Base-by-base conservation (phyloP, 30 jellyfish, hydroid and myxozoan genomes). In the Cassiopea xamachana region DNA sequence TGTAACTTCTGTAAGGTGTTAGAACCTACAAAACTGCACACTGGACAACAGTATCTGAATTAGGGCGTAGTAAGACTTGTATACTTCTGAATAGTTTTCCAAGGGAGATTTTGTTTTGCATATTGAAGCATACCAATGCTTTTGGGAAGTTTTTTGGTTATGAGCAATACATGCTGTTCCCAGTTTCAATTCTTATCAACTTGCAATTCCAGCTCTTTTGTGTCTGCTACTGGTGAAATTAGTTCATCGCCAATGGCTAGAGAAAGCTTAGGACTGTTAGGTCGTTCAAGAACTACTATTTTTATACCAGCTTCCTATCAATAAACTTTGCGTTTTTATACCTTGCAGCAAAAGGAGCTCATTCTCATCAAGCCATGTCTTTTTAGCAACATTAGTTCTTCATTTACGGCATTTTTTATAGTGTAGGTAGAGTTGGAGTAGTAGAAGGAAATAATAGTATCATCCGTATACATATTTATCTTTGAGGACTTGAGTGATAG, bases 271-370 rank as follows among this genome's bases (percentile, higher is more conserved):
- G 76, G 76, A 19, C 76, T 67, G 0, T 0, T 19, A 67, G 39
- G 76, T 14, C 15, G 76, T 0, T 67, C 76, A 67, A 67, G 76
- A 15, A 19, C 76, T 16, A 14, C 0, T 67, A 67, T 67, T 55
- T 67, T 60, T 67, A 19, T 67, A 15, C 76, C 76, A 7, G 76
- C 76, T 67, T 67, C 76, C 76, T 67, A 67, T 67, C 76, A 67
- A 67, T 67, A 67, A 67, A 67, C 46, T 67, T 67, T 67, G 71
- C 71, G 71, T 60, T 60, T 60, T 60, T 9, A 16, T 60, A 16
- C 10, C 71, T 0, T 60, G 10, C 71, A 60, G n/a, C n/a, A n/a
- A n/a, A 60, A 60, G 71, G 16, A 60, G 71, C 71, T 60, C 77
- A 68, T 6, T 39, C 18, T 73, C 44, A 73, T 39, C 60, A 27